Conservation (phyloP, 2,113 vertebrate genomes). For the Himantopus leucocephalus region DNA sequence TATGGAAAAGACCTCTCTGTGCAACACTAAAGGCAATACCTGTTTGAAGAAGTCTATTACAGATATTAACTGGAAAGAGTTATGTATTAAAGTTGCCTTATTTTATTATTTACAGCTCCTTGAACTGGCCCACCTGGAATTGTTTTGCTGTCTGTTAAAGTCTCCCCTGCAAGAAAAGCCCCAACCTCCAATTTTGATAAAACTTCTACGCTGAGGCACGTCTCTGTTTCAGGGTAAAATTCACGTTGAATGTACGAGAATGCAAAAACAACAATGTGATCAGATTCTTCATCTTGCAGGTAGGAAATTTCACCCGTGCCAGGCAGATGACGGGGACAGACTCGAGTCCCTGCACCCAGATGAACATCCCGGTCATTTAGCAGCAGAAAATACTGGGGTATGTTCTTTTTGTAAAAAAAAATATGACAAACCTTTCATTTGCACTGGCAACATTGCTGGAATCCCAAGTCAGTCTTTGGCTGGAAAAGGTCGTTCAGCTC, state of each 20-base stretch:
- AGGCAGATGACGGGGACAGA: neutral
- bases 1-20: neutral
- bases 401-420: neutral
- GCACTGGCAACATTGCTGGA: neutral
- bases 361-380: fast-evolving
- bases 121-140: neutral
- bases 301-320: neutral
- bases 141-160: neutral
- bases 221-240: neutral
- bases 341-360: neutral
- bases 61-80: neutral
- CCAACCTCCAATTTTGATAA: neutral
- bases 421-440: neutral
- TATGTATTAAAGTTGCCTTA: neutral
- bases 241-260: neutral
- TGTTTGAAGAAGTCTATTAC: neutral
- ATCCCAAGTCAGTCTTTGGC: neutral
- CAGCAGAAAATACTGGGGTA: neutral
- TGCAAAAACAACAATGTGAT: neutral
- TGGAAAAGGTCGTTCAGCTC: neutral
- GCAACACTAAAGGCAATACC: neutral
- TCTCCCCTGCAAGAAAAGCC: neutral
- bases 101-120: neutral
- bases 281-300: neutral
- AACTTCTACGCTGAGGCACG: neutral